phyloP scores from a whole-genome alignment of 2,113 vertebrate genomes.

The Cebidichthys violaceus region DNA sequence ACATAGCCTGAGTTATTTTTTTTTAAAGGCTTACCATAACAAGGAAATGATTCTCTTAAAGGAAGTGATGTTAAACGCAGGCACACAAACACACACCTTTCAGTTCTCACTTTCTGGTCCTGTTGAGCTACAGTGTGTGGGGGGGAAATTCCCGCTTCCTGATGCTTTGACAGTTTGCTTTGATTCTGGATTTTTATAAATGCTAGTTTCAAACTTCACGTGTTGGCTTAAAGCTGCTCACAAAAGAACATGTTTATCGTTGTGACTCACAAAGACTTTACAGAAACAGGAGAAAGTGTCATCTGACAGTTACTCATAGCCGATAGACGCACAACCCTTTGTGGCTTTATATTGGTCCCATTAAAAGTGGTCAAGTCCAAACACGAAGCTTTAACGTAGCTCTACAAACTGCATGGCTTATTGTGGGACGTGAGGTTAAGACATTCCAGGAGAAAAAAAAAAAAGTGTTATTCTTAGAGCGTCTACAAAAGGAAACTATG shows the following conservation, averaged over 20 bases:
- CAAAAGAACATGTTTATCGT: neutral
- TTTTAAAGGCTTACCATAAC: slow-evolving; percentile 47
- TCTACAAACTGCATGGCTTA: neutral
- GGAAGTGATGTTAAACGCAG: slow-evolving; percentile 59
- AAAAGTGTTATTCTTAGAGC: neutral
- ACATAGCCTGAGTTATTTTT: neutral
- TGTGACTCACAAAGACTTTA: neutral
- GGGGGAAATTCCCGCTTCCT: slow-evolving; percentile 72
- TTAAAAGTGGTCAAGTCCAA: neutral
- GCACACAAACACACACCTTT: slow-evolving; percentile 53
- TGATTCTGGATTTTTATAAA: slow-evolving; percentile 21
- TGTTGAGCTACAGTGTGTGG: slow-evolving; percentile 4
- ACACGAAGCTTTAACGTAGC: neutral
- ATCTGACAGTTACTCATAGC: neutral
- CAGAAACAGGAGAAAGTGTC: neutral
- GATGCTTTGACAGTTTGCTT: slow-evolving; percentile 22
- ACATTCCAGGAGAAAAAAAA: neutral
- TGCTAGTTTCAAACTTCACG: neutral
- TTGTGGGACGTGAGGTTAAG: slow-evolving; percentile 6
- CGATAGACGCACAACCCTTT: neutral
- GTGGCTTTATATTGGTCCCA: neutral
- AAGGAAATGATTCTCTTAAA: slow-evolving; percentile 78
- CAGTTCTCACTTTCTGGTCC: slow-evolving; percentile 79
- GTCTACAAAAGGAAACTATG: slow-evolving; percentile 6
- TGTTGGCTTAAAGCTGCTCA: neutral